Conservation (phyloP, 37 sponge, comb jelly and placozoan species). For the Spongilla lacustris region DNA sequence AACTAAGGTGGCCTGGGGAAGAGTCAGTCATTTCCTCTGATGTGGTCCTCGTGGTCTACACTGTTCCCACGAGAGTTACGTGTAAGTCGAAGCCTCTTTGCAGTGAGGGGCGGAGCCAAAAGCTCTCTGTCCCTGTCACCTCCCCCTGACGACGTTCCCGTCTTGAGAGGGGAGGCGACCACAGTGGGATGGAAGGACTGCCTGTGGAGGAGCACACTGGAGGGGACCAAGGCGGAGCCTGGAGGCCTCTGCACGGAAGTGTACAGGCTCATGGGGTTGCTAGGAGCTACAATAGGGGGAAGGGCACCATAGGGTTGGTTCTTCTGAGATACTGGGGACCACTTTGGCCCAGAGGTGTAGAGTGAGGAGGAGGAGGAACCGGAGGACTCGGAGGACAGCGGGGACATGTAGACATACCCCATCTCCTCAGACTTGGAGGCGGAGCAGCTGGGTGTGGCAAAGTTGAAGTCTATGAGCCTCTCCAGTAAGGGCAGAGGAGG, state of each 20-base stretch:
- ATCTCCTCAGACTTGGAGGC: background rate
- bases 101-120: background rate
- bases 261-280: background rate
- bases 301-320: background rate
- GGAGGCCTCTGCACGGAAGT: background rate
- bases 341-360: background rate
- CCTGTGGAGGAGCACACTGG: background rate
- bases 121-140: background rate
- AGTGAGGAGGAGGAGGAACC: background rate
- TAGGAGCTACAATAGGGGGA: background rate
- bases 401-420: background rate
- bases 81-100: background rate
- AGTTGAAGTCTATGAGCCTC: background rate
- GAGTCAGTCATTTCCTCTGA: background rate
- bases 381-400: background rate
- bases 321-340: background rate
- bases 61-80: background rate
- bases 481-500: background rate
- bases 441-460: background rate
- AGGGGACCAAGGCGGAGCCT: background rate
- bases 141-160: background rate
- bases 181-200: slow-evolving; percentile 32
- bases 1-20: background rate
- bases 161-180: slow-evolving; percentile 49
- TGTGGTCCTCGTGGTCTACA: background rate